These are phyloP conservation scores for Riparia riparia DNA, from an alignment of 2,113 vertebrate genomes.

Conservation along the genomic window DNA sequence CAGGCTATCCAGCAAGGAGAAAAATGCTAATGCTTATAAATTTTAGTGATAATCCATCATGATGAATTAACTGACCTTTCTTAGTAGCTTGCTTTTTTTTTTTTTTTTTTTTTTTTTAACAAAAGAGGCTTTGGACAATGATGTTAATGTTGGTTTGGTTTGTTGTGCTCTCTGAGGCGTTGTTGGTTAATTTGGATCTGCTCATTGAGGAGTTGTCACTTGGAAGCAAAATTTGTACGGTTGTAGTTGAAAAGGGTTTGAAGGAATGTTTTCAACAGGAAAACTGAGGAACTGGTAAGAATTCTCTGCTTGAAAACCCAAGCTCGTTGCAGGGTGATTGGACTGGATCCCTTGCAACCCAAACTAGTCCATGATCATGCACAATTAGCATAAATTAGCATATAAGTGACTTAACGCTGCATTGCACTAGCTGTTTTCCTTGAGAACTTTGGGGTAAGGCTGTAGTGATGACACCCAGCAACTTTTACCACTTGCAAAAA, in stretches of 20 bases:
- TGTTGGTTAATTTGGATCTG: neutral
- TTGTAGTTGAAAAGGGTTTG: neutral
- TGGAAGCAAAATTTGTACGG: neutral
- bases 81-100: slow-evolving; percentile 19
- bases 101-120: neutral
- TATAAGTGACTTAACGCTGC: neutral
- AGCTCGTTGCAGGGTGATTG: neutral
- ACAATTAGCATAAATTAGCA: neutral
- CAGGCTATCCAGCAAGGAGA: slow-evolving; percentile 74
- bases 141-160: neutral
- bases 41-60: slow-evolving; percentile 73
- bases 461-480: neutral
- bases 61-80: slow-evolving; percentile 73
- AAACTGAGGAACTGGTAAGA: neutral
- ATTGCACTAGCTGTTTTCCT: neutral
- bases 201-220: neutral
- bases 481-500: neutral
- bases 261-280: neutral
- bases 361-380: neutral
- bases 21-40: slow-evolving; percentile 78
- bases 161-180: neutral
- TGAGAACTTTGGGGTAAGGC: neutral
- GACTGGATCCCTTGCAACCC: neutral
- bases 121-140: neutral
- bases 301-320: neutral